phyloP scores from a whole-genome alignment of 2,797 vertebrate genomes.

The Echeneis naucrates region DNA sequence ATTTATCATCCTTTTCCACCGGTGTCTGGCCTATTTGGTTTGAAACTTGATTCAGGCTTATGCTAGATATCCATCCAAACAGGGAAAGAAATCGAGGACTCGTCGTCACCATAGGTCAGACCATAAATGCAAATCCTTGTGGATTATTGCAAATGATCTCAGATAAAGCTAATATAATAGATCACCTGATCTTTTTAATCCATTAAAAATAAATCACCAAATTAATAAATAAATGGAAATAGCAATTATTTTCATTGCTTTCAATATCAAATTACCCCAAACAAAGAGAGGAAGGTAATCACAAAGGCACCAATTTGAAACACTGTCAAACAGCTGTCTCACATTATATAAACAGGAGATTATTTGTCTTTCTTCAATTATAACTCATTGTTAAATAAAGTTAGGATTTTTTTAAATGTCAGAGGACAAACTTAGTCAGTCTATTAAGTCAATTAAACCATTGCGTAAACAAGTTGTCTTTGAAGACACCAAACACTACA shows the following conservation, averaged over 20 bases:
- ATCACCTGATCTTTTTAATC: slow-evolving; percentile 20
- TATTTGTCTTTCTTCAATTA: slow-evolving; percentile 1
- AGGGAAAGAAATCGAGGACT: not conserved
- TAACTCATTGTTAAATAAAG: slow-evolving; percentile 43
- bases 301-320: not conserved
- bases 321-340: slow-evolving; percentile 9
- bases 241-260: not conserved
- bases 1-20: slow-evolving; percentile 25
- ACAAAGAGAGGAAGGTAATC: slow-evolving; percentile 10
- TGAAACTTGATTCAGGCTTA: slow-evolving; percentile 21
- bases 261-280: slow-evolving; percentile 8
- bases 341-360: slow-evolving; percentile 5
- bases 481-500: slow-evolving; percentile 73
- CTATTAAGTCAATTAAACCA: slow-evolving; percentile 75
- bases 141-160: slow-evolving; percentile 36
- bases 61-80: slow-evolving; percentile 10
- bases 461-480: slow-evolving; percentile 75
- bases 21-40: slow-evolving; percentile 18
- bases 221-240: too few relatives aligned
- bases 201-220: slow-evolving; percentile 7
- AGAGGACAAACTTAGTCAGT: slow-evolving; percentile 55
- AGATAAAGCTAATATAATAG: slow-evolving; percentile 7
- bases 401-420: slow-evolving; percentile 22
- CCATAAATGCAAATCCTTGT: slow-evolving; percentile 25
- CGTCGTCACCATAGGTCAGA: slow-evolving; percentile 21